These are phyloP conservation scores for Eupleurogrammus muticus DNA, from an alignment of 2,797 vertebrate genomes.

Conservation along the genomic window DNA sequence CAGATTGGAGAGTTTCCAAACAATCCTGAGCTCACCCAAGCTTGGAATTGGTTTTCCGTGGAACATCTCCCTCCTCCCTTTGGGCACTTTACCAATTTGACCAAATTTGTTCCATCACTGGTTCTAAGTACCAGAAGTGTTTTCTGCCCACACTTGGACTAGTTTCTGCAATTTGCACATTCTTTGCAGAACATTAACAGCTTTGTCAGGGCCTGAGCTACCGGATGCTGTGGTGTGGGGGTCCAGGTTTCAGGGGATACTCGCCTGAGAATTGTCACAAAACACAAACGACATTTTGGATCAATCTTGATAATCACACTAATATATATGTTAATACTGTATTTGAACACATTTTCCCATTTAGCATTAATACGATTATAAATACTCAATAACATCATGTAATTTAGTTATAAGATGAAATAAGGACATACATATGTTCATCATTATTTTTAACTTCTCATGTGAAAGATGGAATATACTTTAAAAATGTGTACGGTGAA, in stretches of 20 bases:
- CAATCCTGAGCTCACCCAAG: constrained; percentile 91
- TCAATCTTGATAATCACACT: constrained; percentile 8
- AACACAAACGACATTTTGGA: constrained; percentile 30
- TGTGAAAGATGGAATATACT: background rate
- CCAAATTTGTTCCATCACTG: constrained; percentile 92
- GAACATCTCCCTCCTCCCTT: constrained; percentile 91
- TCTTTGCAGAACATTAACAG: constrained; percentile 86
- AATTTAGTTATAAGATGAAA: background rate
- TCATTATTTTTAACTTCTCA: background rate
- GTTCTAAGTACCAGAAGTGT: constrained; percentile 89
- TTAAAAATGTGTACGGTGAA: background rate
- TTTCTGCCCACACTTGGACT: constrained; percentile 85
- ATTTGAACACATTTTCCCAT: background rate
- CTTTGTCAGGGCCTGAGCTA: constrained; percentile 80
- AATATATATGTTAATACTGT: background rate
- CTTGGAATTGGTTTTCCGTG: constrained; percentile 92
- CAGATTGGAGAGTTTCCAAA: constrained; percentile 92
- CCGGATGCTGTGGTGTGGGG: constrained; percentile 48
- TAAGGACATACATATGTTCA: background rate
- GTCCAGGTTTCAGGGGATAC: constrained; percentile 37
- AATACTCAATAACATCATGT: background rate
- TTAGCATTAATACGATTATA: background rate
- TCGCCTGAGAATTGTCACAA: constrained; percentile 32
- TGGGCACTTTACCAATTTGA: constrained; percentile 92
- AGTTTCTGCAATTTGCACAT: constrained; percentile 87